Evolutionary conservation across 2,113 vertebrate species (phyloP), one percentile per base, ranked within the genome.

Genomic region (Paracanthobrama guichenoti): DNA sequence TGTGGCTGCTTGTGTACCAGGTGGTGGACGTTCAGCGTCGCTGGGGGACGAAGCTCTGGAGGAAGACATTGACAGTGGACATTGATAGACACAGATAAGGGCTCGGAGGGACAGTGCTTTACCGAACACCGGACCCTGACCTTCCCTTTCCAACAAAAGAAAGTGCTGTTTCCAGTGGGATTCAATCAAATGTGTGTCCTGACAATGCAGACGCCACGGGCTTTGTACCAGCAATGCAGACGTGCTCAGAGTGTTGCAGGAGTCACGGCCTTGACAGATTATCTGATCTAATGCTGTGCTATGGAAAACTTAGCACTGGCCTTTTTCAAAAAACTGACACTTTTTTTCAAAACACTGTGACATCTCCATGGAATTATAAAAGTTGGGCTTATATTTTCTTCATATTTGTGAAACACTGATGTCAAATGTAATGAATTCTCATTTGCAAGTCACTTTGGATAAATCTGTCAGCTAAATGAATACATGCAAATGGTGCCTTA

Each of bases 21-120:
- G 92, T 95, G 94, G 91, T 62, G 85, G 84, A 76, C 81, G 35
- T 22, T 77, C 67, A 90, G 93, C 93, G 86, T 93, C 86, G 91
- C 94, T 91, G 84, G 85, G 74, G 93, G 93, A 92, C 82, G 87
- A 87, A 79, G 89, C 89, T 90, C 80, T 84, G 85, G 92, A 88
- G 11, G 79, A 93, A 92, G 86, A 91, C 88, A 88, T 93, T 91
- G 89, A 92, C 93, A 91, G 91, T 91, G 92, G 92, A 93, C 92
- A 91, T 82, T 91, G 90, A 94, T 92, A 92, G 90, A 89, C 89
- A 84, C 79, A 18, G 89, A 94, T 92, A 88, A 91, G 87, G 88
- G 93, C 93, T 94, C 31, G 28, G 79, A 92, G 94, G 93, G 92
- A 93, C 92, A 92, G 84, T 76, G 77, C 83, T 84, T 66, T 53